phyloP scores from a whole-genome alignment of 2,113 vertebrate species.

The Ranitomeya variabilis region DNA sequence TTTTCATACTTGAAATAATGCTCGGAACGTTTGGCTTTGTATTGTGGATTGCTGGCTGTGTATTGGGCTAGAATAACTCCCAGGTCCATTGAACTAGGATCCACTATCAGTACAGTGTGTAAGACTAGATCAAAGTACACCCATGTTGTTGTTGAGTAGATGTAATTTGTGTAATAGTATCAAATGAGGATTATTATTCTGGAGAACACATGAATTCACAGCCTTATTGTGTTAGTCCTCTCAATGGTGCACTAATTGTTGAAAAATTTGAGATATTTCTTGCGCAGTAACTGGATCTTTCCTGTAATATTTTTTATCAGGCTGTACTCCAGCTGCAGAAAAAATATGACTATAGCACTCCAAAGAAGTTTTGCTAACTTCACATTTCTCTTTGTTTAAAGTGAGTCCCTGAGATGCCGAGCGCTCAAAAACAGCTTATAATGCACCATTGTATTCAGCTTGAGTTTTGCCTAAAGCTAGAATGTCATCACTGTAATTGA shows the following conservation, averaged over 20 bases:
- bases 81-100: background rate
- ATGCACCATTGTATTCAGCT: background rate
- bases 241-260: no score
- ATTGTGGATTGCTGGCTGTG: no score
- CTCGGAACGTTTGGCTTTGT: no score
- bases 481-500: background rate
- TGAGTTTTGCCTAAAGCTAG: background rate
- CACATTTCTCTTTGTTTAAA: no score
- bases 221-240: no score
- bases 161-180: background rate
- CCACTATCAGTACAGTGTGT: background rate
- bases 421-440: background rate
- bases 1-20: background rate
- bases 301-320: background rate
- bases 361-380: background rate
- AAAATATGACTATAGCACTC: background rate
- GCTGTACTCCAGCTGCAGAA: background rate
- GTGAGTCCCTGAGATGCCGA: background rate
- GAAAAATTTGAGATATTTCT: no score
- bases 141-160: background rate
- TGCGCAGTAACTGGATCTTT: no score
- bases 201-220: no score
- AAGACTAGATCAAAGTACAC: background rate
- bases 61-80: background rate
- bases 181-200: background rate